Conservation (phyloP, 2,797 vertebrate genomes). For the Acrossocheilus wenchowensis region DNA sequence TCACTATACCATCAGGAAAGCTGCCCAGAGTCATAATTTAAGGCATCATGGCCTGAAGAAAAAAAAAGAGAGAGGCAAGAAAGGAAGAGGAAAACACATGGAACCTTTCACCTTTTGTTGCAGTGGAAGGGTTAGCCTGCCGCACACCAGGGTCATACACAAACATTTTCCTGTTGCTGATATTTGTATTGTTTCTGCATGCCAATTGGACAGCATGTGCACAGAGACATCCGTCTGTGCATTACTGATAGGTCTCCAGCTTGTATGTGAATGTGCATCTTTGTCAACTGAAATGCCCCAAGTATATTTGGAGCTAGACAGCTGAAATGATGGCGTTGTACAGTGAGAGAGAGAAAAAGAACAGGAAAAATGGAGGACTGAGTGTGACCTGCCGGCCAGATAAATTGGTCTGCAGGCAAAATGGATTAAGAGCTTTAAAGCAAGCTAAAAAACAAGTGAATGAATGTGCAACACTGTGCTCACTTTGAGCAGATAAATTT, state of each 20-base stretch:
- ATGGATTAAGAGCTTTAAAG: constrained; percentile 76
- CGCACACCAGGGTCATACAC: constrained; percentile 19
- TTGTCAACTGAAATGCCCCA: constrained; percentile 71
- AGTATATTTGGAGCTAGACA: constrained; percentile 69
- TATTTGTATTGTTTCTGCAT: constrained; percentile 46
- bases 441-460: constrained; percentile 69
- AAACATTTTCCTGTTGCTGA: constrained; percentile 24
- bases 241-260: constrained; percentile 8
- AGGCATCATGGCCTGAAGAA: constrained; percentile 60
- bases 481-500: constrained; percentile 73
- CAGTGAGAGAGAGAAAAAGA: constrained; percentile 50
- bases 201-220: constrained; percentile 2
- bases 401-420: constrained; percentile 77
- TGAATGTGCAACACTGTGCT: constrained; percentile 74
- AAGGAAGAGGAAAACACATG: constrained; percentile 71
- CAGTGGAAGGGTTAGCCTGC: constrained; percentile 22
- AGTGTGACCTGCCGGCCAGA: constrained; percentile 76
- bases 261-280: constrained; percentile 12
- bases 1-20: constrained; percentile 53
- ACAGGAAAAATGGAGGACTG: constrained; percentile 27
- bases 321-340: constrained; percentile 71
- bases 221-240: neutral
- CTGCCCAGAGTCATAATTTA: constrained; percentile 60
- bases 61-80: constrained; percentile 58
- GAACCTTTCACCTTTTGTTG: constrained; percentile 74